These are phyloP conservation scores for Salvelinus fontinalis DNA, from an alignment of 2,113 vertebrate genomes.

Conservation along the genomic window DNA sequence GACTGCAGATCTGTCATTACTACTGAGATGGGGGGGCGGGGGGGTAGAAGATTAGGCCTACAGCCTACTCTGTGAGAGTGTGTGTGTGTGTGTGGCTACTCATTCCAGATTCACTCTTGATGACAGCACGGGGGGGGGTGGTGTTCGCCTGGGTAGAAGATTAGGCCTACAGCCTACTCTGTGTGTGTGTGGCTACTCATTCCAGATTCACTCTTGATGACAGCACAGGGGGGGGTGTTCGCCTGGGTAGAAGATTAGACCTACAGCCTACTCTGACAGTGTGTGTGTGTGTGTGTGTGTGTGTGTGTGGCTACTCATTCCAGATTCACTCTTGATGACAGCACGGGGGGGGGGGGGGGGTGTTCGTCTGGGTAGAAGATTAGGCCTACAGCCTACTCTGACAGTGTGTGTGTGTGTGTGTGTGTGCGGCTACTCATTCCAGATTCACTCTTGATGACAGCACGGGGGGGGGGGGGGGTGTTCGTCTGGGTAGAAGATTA, in stretches of 20 bases:
- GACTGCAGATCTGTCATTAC: slow-evolving; percentile 78
- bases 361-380: no score
- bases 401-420: neutral
- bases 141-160: no score
- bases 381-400: neutral
- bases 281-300: no score
- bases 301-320: neutral
- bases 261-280: no score
- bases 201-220: neutral
- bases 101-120: no score
- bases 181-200: neutral
- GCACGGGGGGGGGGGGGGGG: no score
- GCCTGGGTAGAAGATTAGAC: no score
- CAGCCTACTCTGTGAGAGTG: neutral
- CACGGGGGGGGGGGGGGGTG: neutral
- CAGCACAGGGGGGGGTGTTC: no score
- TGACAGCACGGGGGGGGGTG: neutral
- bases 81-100: no score
- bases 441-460: no score
- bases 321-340: neutral
- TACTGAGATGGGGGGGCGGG: slow-evolving; percentile 55
- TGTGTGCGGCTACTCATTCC: no score
- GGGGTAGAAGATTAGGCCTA: neutral
- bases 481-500: neutral
- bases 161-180: neutral